A percentile compares a stretch with the other conserved stretches of the same genome.
phyloP scores from a whole-genome alignment of 2,797 vertebrate genomes.

The Paedocypris micromegethes region DNA sequence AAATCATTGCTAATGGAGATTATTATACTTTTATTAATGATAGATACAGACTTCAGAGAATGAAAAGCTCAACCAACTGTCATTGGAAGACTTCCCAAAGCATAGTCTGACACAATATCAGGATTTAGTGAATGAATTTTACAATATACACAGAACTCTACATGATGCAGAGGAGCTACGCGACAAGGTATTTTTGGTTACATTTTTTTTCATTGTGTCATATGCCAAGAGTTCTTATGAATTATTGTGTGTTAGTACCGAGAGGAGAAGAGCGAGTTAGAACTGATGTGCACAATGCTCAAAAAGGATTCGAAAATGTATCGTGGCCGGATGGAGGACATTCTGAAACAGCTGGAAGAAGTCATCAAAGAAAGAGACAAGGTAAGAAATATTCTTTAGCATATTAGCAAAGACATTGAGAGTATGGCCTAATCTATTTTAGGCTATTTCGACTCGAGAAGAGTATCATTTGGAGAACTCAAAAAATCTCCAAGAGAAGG shows the following conservation, averaged over 20 bases:
- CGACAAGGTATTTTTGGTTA: constrained; percentile 62
- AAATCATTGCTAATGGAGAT: neutral
- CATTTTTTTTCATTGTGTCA: neutral
- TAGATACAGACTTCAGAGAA: constrained; percentile 47
- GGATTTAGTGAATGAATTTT: constrained; percentile 68
- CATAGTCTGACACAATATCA: constrained; percentile 60
- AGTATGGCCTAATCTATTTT: constrained; percentile 7
- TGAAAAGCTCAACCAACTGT: constrained; percentile 52
- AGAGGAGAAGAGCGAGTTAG: constrained; percentile 78
- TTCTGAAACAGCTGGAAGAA: constrained; percentile 84
- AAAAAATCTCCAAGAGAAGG: constrained; percentile 78
- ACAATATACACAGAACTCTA: constrained; percentile 74
- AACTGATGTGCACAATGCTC: constrained; percentile 72
- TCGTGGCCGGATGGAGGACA: constrained; percentile 75
- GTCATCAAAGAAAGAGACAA: constrained; percentile 82
- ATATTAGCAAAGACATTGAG: neutral
- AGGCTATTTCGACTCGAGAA: constrained; percentile 60
- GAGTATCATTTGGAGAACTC: constrained; percentile 74
- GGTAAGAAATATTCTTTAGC: constrained; percentile 58
- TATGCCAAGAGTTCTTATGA: neutral
- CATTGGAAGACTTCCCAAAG: constrained; percentile 61
- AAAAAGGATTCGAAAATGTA: constrained; percentile 82
- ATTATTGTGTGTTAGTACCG: constrained; percentile 55
- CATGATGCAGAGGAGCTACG: constrained; percentile 66
- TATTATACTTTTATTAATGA: neutral